These are phyloP conservation scores for Lasioglossum oenotherae DNA, from an alignment of 2,888 invertebrate genomes.

Conservation along the genomic window DNA sequence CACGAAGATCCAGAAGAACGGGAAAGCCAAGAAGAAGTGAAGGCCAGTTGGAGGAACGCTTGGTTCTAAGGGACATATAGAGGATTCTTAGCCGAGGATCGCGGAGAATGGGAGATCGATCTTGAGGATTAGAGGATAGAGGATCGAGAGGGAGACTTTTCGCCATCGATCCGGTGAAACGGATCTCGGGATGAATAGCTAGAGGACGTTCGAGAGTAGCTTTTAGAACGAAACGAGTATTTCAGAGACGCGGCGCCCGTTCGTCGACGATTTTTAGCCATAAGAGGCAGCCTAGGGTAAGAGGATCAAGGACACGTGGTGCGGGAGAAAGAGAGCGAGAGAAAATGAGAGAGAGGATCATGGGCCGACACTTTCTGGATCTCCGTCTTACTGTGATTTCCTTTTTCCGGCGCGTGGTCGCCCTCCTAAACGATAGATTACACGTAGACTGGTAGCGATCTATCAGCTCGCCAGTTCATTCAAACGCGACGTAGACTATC, in stretches of 20 bases:
- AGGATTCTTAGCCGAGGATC: slow-evolving; percentile 17
- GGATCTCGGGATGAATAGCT: slow-evolving; percentile 37
- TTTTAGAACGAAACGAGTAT: slow-evolving; percentile 36
- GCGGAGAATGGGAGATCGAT: slow-evolving; percentile 3
- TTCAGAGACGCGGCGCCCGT: slow-evolving; percentile 14
- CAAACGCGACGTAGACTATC: slow-evolving; percentile 1
- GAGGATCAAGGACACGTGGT: slow-evolving; percentile 23
- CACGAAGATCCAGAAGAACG: slow-evolving; percentile 77
- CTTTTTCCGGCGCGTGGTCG: slow-evolving; percentile 61
- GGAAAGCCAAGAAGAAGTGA: slow-evolving; percentile 76
- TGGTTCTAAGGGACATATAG: slow-evolving; percentile 28
- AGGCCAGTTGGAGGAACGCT: background rate
- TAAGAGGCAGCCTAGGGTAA: slow-evolving; percentile 55
- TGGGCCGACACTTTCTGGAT: slow-evolving; percentile 58
- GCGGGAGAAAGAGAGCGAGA: background rate
- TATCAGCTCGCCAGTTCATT: slow-evolving; percentile 40
- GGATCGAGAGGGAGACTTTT: background rate
- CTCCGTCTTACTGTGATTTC: slow-evolving; percentile 72
- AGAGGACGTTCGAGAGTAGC: slow-evolving; percentile 42
- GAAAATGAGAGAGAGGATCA: background rate
- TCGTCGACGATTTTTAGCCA: slow-evolving; percentile 51
- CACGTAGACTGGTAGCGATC: slow-evolving; percentile 46
- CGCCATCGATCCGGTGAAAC: slow-evolving; percentile 57
- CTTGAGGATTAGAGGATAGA: background rate
- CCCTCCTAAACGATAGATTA: slow-evolving; percentile 49